A percentile compares a stretch with the other conserved stretches of the same genome.
phyloP scores from a whole-genome alignment of 1,140 invertebrate genomes.

The Drosophila bocqueti region DNA sequence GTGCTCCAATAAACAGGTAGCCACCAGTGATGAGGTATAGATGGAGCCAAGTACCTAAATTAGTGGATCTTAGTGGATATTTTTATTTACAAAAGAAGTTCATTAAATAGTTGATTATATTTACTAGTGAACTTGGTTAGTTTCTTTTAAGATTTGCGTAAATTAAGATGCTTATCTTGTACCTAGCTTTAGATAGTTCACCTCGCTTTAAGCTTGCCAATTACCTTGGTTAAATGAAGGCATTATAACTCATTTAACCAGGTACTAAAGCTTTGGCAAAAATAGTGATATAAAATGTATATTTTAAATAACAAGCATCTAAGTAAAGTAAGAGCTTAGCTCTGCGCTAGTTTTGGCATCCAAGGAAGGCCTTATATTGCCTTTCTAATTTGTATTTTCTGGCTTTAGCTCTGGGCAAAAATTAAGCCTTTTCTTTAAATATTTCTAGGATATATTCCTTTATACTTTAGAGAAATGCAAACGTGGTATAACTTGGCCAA shows the following conservation, averaged over 20 bases:
- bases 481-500: too few species aligned
- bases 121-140: not conserved
- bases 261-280: not conserved
- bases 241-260: not conserved
- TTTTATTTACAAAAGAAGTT: not conserved
- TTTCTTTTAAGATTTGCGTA: not conserved
- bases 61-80: not conserved
- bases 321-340: not conserved
- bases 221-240: constrained; percentile 6
- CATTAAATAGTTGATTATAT: not conserved
- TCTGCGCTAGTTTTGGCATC: not conserved
- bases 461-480: not conserved
- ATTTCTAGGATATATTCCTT: not conserved
- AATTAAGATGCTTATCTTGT: not conserved
- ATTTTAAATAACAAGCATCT: not conserved
- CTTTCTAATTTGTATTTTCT: not conserved
- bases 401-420: not conserved
- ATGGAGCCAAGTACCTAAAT: not conserved
- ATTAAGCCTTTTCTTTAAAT: too few species aligned
- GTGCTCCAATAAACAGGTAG: constrained; percentile 41
- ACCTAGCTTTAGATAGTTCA: not conserved
- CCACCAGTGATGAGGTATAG: constrained; percentile 21
- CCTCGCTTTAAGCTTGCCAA: not conserved
- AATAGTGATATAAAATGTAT: not conserved
- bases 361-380: not conserved